These are phyloP conservation scores for Trichacis sp. DNA, from an alignment of 2,888 invertebrate genomes.

Conservation along the genomic window DNA sequence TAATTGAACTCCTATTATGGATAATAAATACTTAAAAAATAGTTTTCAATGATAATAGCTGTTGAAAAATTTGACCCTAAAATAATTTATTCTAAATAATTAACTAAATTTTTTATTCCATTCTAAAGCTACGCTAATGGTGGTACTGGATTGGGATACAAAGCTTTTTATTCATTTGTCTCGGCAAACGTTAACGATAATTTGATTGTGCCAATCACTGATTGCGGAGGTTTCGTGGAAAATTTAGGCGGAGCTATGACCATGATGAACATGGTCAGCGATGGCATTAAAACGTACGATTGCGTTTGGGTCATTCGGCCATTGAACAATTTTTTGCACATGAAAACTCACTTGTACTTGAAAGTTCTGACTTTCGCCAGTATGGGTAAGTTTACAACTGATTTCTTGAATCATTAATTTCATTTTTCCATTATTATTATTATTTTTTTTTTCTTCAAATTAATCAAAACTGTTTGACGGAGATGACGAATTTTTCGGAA, in stretches of 20 bases:
- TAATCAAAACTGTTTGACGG: no score
- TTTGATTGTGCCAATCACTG: slow-evolving; percentile 67
- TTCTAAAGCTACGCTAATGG: slow-evolving; percentile 80
- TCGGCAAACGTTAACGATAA: slow-evolving; percentile 61
- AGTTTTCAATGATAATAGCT: no score
- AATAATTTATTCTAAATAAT: no score
- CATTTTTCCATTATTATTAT: no score
- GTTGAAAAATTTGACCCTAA: no score
- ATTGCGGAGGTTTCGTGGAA: slow-evolving; percentile 79
- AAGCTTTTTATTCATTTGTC: slow-evolving; percentile 73
- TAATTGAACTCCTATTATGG: no score
- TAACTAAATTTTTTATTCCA: no score
- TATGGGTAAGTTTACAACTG: slow-evolving; percentile 71
- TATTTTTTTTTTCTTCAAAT: no score
- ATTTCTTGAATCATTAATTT: no score
- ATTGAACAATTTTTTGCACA: slow-evolving; percentile 74
- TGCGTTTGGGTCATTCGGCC: slow-evolving; percentile 81
- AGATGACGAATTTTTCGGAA: no score
- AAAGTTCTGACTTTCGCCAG: slow-evolving; percentile 73
- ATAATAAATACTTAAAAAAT: no score
- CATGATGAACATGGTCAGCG: slow-evolving; percentile 80
- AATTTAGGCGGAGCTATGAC: slow-evolving; percentile 80
- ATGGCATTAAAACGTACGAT: slow-evolving; percentile 74
- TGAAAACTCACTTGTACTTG: slow-evolving; percentile 77
- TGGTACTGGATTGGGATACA: slow-evolving; percentile 76